Evolutionary conservation across 2,888 invertebrate genomes (phyloP), one percentile per base, ranked within the genome.

Genomic region (Trilocha varians): DNA sequence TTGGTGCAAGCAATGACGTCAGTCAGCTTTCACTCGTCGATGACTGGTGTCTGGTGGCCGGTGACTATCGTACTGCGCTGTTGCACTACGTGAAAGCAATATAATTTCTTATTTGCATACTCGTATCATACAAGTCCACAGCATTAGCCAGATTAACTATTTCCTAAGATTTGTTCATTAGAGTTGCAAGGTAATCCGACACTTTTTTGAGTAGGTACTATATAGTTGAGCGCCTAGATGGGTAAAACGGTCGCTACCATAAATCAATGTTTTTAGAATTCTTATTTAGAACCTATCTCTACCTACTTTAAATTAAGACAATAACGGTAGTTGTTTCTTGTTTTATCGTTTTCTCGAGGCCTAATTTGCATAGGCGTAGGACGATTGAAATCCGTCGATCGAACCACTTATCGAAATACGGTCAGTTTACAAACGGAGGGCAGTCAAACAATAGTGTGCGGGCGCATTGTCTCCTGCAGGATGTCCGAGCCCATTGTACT

Each of bases 401-500:
- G 62, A 60, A n/a, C n/a, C n/a, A n/a, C 67, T 64, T 68, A 69
- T 74, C 61, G 57, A 59, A 71, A 65, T 72, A 62, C 57, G 58
- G 54, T 61, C 55, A 62, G 75, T 79, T 79, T 78, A 76, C 71
- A 71, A 77, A 72, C 63, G 70, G 64, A 65, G 74, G 70, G 74
- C 63, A 52, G 55, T 65, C 58, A 65, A 78, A 84, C 83, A 84
- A 83, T 84, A 65, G 77, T 57, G 62, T 66, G 66, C 72, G 54
- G 62, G 65, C 63, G 75, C 71, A 83, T 84, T 84, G 84, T 84
- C 67, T 75, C 60, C 63, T 49, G 69, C 82, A 82, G 84, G 84
- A 83, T 79, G 80, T 79, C 75, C 78, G 78, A 75, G 59, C 63
- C 62, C 64, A 83, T 84, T 85, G 84, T 85, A 65, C 62, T 67